A percentile compares a stretch with the other conserved stretches of the same genome.
These are phyloP conservation scores for Neoseiulus cucumeris DNA, from an alignment of 1,140 invertebrate species.

Conservation along the genomic window DNA sequence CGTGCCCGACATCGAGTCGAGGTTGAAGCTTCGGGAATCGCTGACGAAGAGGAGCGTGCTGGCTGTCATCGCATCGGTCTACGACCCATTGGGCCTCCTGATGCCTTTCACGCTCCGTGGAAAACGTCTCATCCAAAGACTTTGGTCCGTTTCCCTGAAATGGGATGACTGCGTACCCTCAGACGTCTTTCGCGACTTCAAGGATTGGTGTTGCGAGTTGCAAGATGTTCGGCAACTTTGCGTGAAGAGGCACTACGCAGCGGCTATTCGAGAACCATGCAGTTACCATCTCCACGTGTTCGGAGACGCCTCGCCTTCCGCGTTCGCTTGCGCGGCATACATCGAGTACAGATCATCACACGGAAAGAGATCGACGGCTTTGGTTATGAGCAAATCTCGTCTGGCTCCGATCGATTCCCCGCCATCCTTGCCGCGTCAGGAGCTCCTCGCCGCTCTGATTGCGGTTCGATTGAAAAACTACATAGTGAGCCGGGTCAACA, in stretches of 20 bases:
- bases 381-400: conserved; percentile 24
- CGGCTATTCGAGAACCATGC: background rate
- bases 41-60: background rate
- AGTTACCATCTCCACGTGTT: background rate
- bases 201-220: background rate
- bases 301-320: background rate
- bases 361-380: conserved; percentile 3
- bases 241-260: background rate
- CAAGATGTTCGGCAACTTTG: background rate
- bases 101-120: background rate
- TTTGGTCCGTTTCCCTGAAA: background rate
- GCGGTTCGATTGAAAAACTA: conserved; percentile 15
- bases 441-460: conserved; percentile 29
- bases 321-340: background rate
- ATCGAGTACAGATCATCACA: background rate
- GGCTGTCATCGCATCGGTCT: background rate
- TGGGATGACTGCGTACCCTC: background rate
- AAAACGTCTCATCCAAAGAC: background rate
- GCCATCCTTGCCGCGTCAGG: conserved; percentile 30
- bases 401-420: conserved; percentile 30
- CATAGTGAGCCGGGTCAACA: background rate
- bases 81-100: background rate
- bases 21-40: background rate
- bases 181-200: background rate
- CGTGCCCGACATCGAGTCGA: background rate